phyloP scores from a whole-genome alignment of 1,140 invertebrate species.

The Dendroctonus valens region DNA sequence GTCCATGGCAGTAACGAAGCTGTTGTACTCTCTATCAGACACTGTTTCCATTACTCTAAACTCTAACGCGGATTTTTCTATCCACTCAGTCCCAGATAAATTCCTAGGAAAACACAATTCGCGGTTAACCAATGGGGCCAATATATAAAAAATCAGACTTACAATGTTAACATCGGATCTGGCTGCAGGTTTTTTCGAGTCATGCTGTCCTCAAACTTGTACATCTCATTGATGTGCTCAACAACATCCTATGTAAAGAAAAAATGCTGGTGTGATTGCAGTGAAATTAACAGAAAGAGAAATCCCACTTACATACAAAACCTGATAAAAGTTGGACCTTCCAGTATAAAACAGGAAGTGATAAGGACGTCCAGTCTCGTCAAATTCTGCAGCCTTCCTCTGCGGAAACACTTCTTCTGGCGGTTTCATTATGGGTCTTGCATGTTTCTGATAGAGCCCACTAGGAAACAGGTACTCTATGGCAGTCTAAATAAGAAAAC shows the following conservation, averaged over 20 bases:
- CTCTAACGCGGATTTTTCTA: constrained; percentile 67
- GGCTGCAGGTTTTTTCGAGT: constrained; percentile 59
- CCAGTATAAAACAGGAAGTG: constrained; percentile 89
- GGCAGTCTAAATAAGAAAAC: constrained; percentile 61
- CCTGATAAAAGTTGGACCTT: constrained; percentile 77
- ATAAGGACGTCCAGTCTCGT: constrained; percentile 80
- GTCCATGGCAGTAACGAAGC: constrained; percentile 72
- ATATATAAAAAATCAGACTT: constrained; percentile 43
- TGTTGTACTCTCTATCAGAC: constrained; percentile 68
- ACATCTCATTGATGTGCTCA: constrained; percentile 62
- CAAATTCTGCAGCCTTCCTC: constrained; percentile 87
- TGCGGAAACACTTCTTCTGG: constrained; percentile 84
- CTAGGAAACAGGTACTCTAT: constrained; percentile 92
- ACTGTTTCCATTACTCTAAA: constrained; percentile 69
- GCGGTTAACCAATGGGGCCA: too few species aligned
- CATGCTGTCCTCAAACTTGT: constrained; percentile 69
- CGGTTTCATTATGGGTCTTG: constrained; percentile 82
- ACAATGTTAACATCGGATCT: constrained; percentile 61
- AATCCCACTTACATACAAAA: constrained; percentile 72
- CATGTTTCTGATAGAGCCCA: constrained; percentile 77
- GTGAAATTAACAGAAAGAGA: too few species aligned
- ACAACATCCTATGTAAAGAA: constrained; percentile 59
- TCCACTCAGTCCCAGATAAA: constrained; percentile 62
- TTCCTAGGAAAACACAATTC: constrained; percentile 50
- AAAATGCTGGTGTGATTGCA: constrained; percentile 11